These are phyloP conservation scores for Drosophila burlai DNA, from an alignment of 1,140 invertebrate genomes.

Conservation along the genomic window DNA sequence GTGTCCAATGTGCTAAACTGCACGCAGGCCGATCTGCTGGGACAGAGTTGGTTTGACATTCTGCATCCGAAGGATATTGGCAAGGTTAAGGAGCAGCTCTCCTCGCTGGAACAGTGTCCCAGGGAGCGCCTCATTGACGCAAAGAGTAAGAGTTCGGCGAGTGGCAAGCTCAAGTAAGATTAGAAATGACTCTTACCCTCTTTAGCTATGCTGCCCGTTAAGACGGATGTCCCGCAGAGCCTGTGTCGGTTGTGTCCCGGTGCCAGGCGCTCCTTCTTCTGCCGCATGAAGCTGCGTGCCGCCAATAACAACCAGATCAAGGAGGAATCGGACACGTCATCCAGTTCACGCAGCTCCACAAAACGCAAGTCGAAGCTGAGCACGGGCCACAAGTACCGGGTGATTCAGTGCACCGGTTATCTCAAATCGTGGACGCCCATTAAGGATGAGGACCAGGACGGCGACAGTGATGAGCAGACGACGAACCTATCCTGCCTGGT, in stretches of 20 bases:
- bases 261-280: constrained; percentile 96
- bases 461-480: constrained; percentile 90
- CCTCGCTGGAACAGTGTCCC: constrained; percentile 95
- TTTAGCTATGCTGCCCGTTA: constrained; percentile 95
- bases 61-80: constrained; percentile 97
- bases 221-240: constrained; percentile 92
- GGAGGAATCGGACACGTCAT: constrained; percentile 90
- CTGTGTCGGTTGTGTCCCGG: constrained; percentile 93
- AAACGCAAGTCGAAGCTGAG: constrained; percentile 89
- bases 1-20: constrained; percentile 94
- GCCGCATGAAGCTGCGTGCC: constrained; percentile 94
- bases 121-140: constrained; percentile 96
- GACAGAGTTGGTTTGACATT: constrained; percentile 97
- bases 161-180: not conserved
- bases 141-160: constrained; percentile 90
- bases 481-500: constrained; percentile 95
- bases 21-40: constrained; percentile 94
- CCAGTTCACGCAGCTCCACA: constrained; percentile 88
- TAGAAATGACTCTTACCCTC: not conserved
- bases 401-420: constrained; percentile 96
- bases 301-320: constrained; percentile 87
- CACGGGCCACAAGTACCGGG: constrained; percentile 90
- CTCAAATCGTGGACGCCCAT: constrained; percentile 95
- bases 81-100: constrained; percentile 98
- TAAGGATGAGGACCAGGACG: constrained; percentile 89